Conservation (phyloP, 2,113 vertebrate genomes). For the Ailurus styani region DNA sequence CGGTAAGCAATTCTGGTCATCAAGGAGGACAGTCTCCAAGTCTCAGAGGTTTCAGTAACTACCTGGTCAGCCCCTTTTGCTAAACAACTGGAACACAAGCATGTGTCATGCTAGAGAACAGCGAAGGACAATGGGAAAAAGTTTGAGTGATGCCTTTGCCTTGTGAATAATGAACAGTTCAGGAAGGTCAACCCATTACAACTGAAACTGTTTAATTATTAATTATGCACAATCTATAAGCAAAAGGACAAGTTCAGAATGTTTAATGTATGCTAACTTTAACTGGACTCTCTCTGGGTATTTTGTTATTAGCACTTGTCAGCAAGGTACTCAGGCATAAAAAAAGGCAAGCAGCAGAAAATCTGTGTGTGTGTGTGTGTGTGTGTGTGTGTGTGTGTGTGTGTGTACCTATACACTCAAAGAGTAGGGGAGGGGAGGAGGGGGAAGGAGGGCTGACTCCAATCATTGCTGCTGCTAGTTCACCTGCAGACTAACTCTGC, state of each 20-base stretch:
- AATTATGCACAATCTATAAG: constrained; percentile 96
- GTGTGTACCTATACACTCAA: not conserved
- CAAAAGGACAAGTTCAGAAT: constrained; percentile 91
- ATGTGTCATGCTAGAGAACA: constrained; percentile 47
- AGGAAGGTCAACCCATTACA: constrained; percentile 96
- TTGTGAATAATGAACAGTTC: constrained; percentile 96
- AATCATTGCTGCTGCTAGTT: constrained; percentile 65
- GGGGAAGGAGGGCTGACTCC: constrained; percentile 48
- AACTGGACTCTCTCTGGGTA: constrained; percentile 82
- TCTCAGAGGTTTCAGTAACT: constrained; percentile 52
- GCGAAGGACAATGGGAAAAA: constrained; percentile 85
- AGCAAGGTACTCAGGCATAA: constrained; percentile 87
- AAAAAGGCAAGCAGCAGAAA: constrained; percentile 81
- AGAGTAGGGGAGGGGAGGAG: not conserved
- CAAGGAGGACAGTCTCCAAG: constrained; percentile 18
- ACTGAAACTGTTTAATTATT: constrained; percentile 94
- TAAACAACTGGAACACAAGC: constrained; percentile 76
- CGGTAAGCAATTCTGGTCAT: not conserved
- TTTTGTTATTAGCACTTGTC: constrained; percentile 87
- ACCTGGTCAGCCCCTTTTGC: constrained; percentile 82
- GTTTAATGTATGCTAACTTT: constrained; percentile 85
- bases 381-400: not conserved
- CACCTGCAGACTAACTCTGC: constrained; percentile 58
- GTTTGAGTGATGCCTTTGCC: constrained; percentile 94
- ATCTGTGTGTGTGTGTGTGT: not conserved